phyloP scores from a whole-genome alignment of 2,113 vertebrate genomes.

The Motacilla tschutschensis region DNA sequence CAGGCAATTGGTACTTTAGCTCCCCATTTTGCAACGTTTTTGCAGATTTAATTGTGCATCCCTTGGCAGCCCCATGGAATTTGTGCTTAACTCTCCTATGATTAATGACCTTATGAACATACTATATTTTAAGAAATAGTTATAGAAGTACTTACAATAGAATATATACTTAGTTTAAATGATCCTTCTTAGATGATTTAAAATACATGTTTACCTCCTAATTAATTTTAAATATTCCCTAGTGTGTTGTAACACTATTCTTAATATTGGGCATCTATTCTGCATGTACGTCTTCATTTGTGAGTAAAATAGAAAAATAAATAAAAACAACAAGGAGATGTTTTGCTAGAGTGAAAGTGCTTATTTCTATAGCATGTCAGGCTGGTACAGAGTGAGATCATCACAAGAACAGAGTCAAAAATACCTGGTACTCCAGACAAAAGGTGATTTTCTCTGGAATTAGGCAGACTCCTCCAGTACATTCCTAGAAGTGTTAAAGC shows the following conservation, averaged over 20 bases:
- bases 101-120: neutral
- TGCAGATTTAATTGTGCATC: neutral
- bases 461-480: neutral
- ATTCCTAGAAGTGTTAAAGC: neutral
- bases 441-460: neutral
- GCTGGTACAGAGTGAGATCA: neutral
- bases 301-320: neutral
- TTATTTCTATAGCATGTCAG: neutral
- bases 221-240: neutral
- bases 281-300: neutral
- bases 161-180: neutral
- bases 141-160: neutral
- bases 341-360: neutral
- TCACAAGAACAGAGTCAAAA: neutral
- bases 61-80: neutral
- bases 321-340: neutral
- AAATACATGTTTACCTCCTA: neutral
- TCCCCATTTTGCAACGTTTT: neutral
- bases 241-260: neutral
- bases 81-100: neutral
- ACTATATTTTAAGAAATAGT: neutral
- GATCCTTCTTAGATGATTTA: neutral
- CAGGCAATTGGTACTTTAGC: neutral
- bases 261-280: neutral
- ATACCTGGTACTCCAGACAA: neutral